Conservation (phyloP, 2,888 invertebrate genomes). For the Crossocerus cetratus region DNA sequence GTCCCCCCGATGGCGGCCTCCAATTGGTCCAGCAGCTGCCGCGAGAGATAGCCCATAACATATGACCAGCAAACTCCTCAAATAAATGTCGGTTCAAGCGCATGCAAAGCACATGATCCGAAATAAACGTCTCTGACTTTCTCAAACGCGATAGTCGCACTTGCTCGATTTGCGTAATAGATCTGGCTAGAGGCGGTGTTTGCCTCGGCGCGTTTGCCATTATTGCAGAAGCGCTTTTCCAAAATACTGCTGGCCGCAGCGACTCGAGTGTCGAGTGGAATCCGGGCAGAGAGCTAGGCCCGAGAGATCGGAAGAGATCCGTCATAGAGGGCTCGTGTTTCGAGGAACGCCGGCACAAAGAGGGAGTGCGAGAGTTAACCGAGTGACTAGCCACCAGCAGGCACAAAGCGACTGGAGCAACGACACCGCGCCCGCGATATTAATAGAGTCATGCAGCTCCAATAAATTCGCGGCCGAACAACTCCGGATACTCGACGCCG, state of each 20-base stretch:
- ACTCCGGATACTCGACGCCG: not conserved
- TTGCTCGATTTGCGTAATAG: too few relatives aligned
- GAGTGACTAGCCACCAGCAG: not conserved
- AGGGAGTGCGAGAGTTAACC: not conserved
- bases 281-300: too few relatives aligned
- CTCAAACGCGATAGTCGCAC: too few relatives aligned
- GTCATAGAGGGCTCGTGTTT: too few relatives aligned
- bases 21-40: too few relatives aligned
- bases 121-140: conserved; percentile 16
- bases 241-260: too few relatives aligned
- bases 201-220: too few relatives aligned
- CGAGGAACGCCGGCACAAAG: too few relatives aligned
- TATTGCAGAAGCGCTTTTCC: too few relatives aligned
- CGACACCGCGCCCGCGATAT: conserved; percentile 17
- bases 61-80: not conserved
- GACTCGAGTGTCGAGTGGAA: too few relatives aligned
- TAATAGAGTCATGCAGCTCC: conserved; percentile 26
- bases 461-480: conserved; percentile 17
- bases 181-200: too few relatives aligned
- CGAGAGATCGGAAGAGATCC: too few relatives aligned
- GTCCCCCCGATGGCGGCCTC: not conserved
- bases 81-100: conserved; percentile 16
- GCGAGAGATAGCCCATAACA: not conserved
- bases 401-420: not conserved
- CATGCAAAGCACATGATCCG: not conserved